Evolutionary conservation across 2,113 vertebrate species (phyloP).

Genomic region (Platysteira castanea): DNA sequence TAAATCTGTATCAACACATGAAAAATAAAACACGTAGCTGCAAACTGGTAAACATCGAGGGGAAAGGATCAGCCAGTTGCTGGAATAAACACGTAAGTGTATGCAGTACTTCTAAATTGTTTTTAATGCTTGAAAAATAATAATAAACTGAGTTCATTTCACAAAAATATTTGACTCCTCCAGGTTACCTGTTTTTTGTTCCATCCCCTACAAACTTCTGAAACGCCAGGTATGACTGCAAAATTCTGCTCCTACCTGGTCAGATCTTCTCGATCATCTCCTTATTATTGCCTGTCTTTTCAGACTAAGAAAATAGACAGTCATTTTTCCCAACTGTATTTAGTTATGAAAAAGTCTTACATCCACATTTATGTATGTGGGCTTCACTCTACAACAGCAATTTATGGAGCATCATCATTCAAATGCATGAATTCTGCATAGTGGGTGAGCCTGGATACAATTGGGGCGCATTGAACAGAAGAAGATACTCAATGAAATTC

Average conservation of each 20-base stretch:
- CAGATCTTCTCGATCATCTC: background rate
- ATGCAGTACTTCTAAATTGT: rapidly evolving
- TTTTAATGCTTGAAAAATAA: background rate
- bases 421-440: background rate
- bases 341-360: background rate
- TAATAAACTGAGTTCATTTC: background rate
- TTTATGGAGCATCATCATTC: background rate
- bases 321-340: background rate
- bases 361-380: background rate
- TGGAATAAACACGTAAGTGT: background rate
- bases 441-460: background rate
- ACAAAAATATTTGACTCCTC: background rate
- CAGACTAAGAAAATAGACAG: background rate
- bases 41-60: background rate
- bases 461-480: background rate
- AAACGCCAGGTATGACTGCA: background rate
- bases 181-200: background rate
- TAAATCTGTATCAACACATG: background rate
- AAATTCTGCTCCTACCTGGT: background rate
- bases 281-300: background rate
- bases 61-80: background rate
- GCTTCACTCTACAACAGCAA: rapidly evolving
- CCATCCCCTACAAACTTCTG: background rate
- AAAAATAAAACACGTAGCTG: background rate
- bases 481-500: background rate